Percentiles rank a stretch among this genome's conserved stretches.
Conservation (phyloP, 64 coral and sea anemone genomes). For the Dendrophyllia cribrosa region DNA sequence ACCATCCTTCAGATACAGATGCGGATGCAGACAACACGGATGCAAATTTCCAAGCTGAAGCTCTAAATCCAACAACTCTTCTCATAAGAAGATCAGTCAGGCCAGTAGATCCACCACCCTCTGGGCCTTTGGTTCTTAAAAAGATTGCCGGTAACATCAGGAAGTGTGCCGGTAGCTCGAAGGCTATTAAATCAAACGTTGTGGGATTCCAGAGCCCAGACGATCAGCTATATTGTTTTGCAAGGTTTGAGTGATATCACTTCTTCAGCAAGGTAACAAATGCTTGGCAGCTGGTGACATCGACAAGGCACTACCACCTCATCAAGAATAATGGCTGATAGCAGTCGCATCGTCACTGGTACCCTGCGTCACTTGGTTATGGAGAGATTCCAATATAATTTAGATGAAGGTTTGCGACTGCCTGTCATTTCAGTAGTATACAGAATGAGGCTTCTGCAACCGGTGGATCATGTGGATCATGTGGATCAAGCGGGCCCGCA, state of each 20-base stretch:
- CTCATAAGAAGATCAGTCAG: constrained; percentile 27
- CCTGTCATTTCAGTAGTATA: too few species aligned
- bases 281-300: constrained; percentile 8
- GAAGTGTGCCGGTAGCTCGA: constrained; percentile 63
- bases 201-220: background rate
- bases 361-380: constrained; percentile 31
- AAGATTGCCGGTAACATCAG: constrained; percentile 34
- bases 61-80: constrained; percentile 34
- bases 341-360: constrained; percentile 44
- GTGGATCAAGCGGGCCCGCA: too few species aligned
- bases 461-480: too few species aligned
- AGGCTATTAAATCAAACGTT: background rate
- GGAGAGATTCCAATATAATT: constrained; percentile 9
- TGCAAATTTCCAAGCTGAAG: background rate
- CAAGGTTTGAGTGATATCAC: background rate
- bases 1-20: background rate
- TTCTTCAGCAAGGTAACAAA: constrained; percentile 28
- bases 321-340: background rate
- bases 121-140: constrained; percentile 34
- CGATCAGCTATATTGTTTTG: constrained; percentile 21
- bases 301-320: constrained; percentile 46
- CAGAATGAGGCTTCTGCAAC: too few species aligned
- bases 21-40: background rate
- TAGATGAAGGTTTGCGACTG: constrained; percentile 8
- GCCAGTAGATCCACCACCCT: constrained; percentile 60